Evolutionary conservation across 2,113 vertebrate genomes (phyloP).

Genomic region (Saimiri boliviensis): DNA sequence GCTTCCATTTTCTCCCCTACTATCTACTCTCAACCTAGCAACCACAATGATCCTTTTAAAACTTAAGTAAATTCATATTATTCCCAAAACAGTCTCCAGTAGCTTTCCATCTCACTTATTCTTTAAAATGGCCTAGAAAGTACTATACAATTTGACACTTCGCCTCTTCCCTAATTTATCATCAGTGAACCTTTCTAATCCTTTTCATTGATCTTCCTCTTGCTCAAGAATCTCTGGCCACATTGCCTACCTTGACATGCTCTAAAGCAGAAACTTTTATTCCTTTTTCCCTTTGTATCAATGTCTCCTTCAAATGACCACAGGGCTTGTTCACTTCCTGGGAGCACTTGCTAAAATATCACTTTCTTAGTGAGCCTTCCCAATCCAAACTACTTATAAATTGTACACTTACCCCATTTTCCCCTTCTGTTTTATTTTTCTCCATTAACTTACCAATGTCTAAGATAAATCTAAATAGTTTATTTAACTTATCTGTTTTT

Average conservation of each 20-base stretch:
- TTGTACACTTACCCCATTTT: background rate
- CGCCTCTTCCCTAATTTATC: background rate
- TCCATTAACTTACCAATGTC: background rate
- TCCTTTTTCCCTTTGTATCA: background rate
- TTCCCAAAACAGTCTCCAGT: background rate
- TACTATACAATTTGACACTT: background rate
- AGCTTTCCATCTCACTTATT: background rate
- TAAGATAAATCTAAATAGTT: background rate
- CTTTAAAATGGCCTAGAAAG: background rate
- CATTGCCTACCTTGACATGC: background rate
- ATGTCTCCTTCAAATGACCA: background rate
- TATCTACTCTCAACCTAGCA: background rate
- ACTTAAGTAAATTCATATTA: background rate
- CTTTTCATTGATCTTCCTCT: background rate
- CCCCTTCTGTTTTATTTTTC: background rate
- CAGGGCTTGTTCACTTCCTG: background rate
- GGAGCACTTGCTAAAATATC: background rate
- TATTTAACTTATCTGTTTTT: background rate
- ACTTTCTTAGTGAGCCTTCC: background rate
- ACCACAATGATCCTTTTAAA: background rate
- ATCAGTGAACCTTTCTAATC: background rate
- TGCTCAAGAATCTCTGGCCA: background rate
- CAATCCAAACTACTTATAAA: slow-evolving; percentile 22
- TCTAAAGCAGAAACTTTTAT: background rate
- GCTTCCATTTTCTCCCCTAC: background rate